Conservation (phyloP, 2,797 vertebrate genomes). For the Cuculus canorus region DNA sequence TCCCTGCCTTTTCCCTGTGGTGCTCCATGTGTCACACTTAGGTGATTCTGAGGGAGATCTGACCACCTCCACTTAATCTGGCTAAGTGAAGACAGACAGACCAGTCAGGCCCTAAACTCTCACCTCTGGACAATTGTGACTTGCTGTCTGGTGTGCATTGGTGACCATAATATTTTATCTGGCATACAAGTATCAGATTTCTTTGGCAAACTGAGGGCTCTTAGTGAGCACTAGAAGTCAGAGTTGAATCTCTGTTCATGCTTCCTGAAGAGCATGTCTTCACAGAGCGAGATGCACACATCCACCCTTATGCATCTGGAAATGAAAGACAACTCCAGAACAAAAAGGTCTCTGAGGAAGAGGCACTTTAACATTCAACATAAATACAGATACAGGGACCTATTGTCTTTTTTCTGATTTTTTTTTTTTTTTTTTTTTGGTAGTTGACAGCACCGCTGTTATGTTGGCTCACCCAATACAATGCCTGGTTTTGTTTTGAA, state of each 20-base stretch:
- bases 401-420: neutral
- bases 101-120: neutral
- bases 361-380: neutral
- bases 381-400: neutral
- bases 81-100: neutral
- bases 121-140: neutral
- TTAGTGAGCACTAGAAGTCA: neutral
- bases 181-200: neutral
- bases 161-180: neutral
- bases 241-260: neutral
- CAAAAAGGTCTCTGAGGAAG: neutral
- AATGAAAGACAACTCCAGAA: neutral
- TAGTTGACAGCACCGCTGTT: neutral
- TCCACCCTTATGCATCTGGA: neutral
- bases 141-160: neutral
- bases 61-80: neutral
- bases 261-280: neutral
- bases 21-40: neutral
- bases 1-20: neutral
- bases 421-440: no score
- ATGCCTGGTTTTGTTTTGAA: neutral
- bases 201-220: neutral
- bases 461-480: neutral
- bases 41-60: no score
- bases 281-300: neutral